Base-by-base conservation (phyloP, 2,888 invertebrate genomes). In the Anthophora plumipes region DNA sequence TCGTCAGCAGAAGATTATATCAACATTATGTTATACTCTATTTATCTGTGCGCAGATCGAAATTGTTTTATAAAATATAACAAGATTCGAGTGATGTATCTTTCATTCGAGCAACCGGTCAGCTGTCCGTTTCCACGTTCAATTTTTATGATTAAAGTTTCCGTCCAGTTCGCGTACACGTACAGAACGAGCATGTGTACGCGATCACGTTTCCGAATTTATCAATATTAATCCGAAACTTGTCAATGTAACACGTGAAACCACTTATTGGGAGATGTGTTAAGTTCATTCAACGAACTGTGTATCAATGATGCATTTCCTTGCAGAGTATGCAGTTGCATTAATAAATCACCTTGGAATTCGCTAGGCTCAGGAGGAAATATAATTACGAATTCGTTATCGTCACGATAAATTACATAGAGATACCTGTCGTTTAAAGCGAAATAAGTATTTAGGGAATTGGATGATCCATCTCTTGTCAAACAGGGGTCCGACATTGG, bases 381-480 rank as follows among this genome's bases (percentile, higher is more conserved):
- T 41, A 37, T 41, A 59, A 69, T 77, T 64, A 22, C 11, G 39
- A n/a, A 41, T 43, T n/a, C 11, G 48, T 41, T 17, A 17, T 25
- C 31, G 43, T 8, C 17, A 8, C 41, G 61, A 46, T 52, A 52
- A 73, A 74, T 71, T 67, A 17, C 25, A n/a, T 2, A 41, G 68
- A 48, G 73, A 41, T 71, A 67, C 66, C 37, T 57, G 70, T 64
- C 61, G 74, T 77, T 82, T 80, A 78, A 77, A 77, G 22, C 66
- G 66, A 20, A 71, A 84, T 83, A 86, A 82, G 77, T 76, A 69
- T 77, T 73, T 54, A 14, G 73, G 74, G 81, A 67, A 85, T 84
- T 68, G 88, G 72, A 81, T 61, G 81, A 87, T 87, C 87, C 84
- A 88, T 87, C 88, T 87, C 80, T 77, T 70, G 80, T 83, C 79